phyloP scores from a whole-genome alignment of 2,888 invertebrate genomes.

The Pachydiplax longipennis region DNA sequence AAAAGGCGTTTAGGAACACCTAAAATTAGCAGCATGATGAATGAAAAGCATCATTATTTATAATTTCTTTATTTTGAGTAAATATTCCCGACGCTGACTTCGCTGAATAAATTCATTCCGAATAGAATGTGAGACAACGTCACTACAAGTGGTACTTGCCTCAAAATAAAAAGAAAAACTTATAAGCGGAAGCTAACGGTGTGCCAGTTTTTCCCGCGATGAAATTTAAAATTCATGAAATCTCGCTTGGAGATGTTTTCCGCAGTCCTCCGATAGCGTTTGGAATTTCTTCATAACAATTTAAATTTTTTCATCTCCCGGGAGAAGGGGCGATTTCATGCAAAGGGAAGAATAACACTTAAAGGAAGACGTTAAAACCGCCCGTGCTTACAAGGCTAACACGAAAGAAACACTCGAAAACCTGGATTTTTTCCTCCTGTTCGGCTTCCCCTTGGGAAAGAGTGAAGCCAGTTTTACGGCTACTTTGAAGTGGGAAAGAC shows the following conservation, averaged over 20 bases:
- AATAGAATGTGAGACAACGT: not conserved
- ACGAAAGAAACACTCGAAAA: constrained; percentile 3
- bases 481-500: not conserved
- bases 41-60: too few species aligned
- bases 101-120: too few species aligned
- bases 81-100: too few species aligned
- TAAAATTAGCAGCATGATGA: too few species aligned
- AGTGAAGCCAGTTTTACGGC: constrained; percentile 21
- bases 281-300: not conserved
- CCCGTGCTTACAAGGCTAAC: not conserved
- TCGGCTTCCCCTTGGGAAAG: not conserved
- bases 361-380: constrained; percentile 19
- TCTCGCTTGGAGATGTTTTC: not conserved
- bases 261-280: not conserved
- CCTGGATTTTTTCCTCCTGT: not conserved
- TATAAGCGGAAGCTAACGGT: not conserved
- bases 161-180: not conserved
- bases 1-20: too few species aligned
- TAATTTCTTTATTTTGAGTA: too few species aligned
- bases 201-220: not conserved
- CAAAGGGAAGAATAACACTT: not conserved
- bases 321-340: not conserved
- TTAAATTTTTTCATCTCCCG: not conserved
- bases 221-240: not conserved
- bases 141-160: not conserved